Percentiles rank a stretch among this genome's conserved stretches.
Conservation (phyloP, 2,113 vertebrate genomes). For the Girardinichthys multiradiatus region DNA sequence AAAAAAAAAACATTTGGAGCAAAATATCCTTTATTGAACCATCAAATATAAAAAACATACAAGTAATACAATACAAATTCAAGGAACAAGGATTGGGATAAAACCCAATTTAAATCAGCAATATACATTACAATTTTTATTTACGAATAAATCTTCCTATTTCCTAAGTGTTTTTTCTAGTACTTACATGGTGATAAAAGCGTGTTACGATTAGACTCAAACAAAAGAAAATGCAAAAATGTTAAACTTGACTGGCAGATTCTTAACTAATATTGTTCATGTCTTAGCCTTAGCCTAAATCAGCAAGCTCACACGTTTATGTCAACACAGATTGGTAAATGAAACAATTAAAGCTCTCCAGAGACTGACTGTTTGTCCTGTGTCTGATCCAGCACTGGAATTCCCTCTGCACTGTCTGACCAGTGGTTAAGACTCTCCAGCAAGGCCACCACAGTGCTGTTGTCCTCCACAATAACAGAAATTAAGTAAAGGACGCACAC, state of each 20-base stretch:
- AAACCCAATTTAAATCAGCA: not conserved
- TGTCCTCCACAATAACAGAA: constrained; percentile 70
- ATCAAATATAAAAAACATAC: not conserved
- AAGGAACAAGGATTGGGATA: not conserved
- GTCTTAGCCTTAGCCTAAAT: constrained; percentile 7
- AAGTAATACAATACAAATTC: not conserved
- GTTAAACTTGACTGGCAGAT: not conserved
- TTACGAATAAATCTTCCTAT: not conserved
- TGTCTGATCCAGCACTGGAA: constrained; percentile 17
- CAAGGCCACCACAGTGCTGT: constrained; percentile 41
- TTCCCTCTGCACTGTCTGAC: constrained; percentile 12
- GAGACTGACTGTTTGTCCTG: constrained; percentile 9
- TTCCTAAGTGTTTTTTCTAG: not conserved
- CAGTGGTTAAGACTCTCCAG: constrained; percentile 40
- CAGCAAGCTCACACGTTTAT: not conserved
- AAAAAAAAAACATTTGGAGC: too few species aligned
- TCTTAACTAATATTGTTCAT: not conserved
- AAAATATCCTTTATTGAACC: not conserved
- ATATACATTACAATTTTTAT: not conserved
- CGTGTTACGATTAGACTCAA: not conserved
- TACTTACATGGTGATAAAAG: not conserved
- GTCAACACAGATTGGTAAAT: not conserved
- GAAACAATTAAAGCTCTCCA: constrained; percentile 31
- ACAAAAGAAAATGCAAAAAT: not conserved
- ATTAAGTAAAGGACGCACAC: constrained; percentile 76